Evolutionary conservation across 2,113 vertebrate species (phyloP).

Genomic region (Zosterops borbonicus): DNA sequence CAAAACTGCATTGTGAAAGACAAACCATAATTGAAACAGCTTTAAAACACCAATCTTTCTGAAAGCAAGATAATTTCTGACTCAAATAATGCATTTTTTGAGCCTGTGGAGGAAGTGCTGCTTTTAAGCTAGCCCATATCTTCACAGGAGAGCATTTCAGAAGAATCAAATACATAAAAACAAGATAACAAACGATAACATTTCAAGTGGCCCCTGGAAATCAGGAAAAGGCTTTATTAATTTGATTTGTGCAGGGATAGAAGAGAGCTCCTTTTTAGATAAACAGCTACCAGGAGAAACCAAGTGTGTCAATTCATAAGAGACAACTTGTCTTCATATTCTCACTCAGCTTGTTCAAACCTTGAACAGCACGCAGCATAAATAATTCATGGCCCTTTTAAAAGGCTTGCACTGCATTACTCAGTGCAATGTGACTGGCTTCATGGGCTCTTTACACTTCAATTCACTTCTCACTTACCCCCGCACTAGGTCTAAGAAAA

Average conservation of each 20-base stretch:
- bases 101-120: not conserved
- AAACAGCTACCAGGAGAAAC: conserved; percentile 39
- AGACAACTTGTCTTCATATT: conserved; percentile 44
- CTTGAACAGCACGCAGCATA: conserved; percentile 31
- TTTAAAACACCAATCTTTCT: not conserved
- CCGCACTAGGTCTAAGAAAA: not conserved
- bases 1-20: not conserved
- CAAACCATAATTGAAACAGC: not conserved
- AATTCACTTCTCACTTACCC: conserved; percentile 26
- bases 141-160: not conserved
- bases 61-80: not conserved
- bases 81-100: not conserved
- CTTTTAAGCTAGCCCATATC: not conserved
- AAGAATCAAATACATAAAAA: not conserved
- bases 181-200: not conserved
- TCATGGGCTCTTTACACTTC: conserved; percentile 45
- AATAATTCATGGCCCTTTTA: conserved; percentile 55
- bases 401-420: conserved; percentile 54
- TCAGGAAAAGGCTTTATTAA: conserved; percentile 21
- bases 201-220: not conserved
- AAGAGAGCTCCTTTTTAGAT: conserved; percentile 27
- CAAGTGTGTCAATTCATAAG: conserved; percentile 19
- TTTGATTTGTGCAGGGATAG: conserved; percentile 13
- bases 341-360: conserved; percentile 25
- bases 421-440: conserved; percentile 45